phyloP scores from a whole-genome alignment of 1,140 invertebrate species.

The Drosophila bifasciata region DNA sequence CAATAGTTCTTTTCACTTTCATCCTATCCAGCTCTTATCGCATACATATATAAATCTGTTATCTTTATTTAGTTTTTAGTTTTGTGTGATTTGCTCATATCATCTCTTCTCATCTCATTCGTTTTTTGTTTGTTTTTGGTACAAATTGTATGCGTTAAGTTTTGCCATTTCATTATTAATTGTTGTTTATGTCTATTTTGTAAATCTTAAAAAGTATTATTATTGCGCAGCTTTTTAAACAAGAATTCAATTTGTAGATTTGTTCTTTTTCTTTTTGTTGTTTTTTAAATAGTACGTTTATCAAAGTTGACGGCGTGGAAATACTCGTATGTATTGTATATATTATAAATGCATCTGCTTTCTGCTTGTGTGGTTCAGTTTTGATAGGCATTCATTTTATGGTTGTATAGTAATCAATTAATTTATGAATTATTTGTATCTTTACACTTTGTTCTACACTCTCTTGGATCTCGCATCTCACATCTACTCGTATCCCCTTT shows the following conservation, averaged over 20 bases:
- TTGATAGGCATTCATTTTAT: conserved; percentile 61
- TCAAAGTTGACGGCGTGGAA: conserved; percentile 71
- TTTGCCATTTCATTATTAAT: conserved; percentile 43
- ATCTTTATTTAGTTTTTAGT: conserved; percentile 44
- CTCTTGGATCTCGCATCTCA: conserved; percentile 4
- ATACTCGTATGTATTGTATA: conserved; percentile 42
- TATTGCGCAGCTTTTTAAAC: conserved; percentile 68
- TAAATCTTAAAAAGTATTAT: conserved; percentile 75
- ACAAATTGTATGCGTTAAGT: conserved; percentile 68
- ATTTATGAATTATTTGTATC: conserved; percentile 37
- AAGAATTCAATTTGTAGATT: conserved; percentile 49
- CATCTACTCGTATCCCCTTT: not conserved
- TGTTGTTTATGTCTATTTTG: conserved; percentile 61
- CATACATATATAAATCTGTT: conserved; percentile 61
- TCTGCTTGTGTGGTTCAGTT: conserved; percentile 58
- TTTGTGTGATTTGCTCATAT: conserved; percentile 49
- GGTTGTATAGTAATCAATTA: conserved; percentile 23
- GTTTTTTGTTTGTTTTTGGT: conserved; percentile 59
- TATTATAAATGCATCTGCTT: conserved; percentile 78
- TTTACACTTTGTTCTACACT: conserved; percentile 35
- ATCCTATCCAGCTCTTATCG: conserved; percentile 44
- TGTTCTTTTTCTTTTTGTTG: conserved; percentile 6
- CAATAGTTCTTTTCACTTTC: conserved; percentile 46
- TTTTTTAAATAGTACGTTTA: conserved; percentile 58
- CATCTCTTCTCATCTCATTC: too few species aligned